These are phyloP conservation scores for Dryobates pubescens DNA, from an alignment of 2,797 vertebrate species.

Conservation along the genomic window DNA sequence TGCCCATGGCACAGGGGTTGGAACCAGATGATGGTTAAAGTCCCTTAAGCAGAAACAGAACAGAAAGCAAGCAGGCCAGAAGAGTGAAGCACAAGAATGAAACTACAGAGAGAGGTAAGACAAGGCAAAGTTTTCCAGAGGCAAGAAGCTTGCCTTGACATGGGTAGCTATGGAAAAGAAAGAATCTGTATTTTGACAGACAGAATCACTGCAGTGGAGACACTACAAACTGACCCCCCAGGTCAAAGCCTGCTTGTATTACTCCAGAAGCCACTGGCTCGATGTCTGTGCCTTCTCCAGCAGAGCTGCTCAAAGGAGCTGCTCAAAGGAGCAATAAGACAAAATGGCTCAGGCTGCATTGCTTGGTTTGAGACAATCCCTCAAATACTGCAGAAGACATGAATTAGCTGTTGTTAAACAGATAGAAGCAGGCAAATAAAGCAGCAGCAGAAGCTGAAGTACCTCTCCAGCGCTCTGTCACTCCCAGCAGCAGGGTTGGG, in stretches of 20 bases:
- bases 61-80: not conserved
- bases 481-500: slow-evolving; percentile 15
- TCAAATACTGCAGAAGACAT: not conserved
- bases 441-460: slow-evolving; percentile 71
- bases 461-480: slow-evolving; percentile 86
- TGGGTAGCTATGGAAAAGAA: not conserved
- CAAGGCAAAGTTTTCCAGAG: not conserved
- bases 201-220: not conserved
- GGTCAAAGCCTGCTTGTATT: not conserved
- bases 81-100: not conserved
- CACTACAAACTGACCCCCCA: not conserved
- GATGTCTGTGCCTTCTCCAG: not conserved
- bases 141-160: not conserved
- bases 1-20: no score
- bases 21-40: no score
- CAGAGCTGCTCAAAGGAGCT: not conserved
- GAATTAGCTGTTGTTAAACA: not conserved
- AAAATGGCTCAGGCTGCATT: rapidly evolving
- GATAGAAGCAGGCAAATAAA: slow-evolving; percentile 60
- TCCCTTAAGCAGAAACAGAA: not conserved
- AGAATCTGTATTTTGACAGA: not conserved
- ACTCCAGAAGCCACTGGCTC: not conserved
- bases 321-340: not conserved
- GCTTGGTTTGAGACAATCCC: not conserved
- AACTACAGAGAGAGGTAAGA: not conserved